A percentile compares a stretch with the other conserved stretches of the same genome.
Conservation (phyloP, 2,888 invertebrate species). For the Temnothorax unifasciatus region DNA sequence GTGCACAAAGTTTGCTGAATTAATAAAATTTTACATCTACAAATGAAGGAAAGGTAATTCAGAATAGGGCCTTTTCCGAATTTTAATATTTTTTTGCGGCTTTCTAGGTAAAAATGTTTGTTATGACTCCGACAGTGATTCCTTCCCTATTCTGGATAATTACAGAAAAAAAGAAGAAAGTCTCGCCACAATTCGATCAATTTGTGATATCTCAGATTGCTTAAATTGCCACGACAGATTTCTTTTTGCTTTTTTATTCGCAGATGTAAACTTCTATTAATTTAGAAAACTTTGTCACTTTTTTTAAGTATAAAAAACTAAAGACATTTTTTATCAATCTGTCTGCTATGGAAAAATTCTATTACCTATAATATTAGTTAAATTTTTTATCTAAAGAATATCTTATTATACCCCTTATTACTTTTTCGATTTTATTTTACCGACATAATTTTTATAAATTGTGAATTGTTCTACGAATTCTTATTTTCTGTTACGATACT, state of each 20-base stretch:
- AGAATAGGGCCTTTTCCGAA: too few species aligned
- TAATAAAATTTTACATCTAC: background rate
- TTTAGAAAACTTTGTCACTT: background rate
- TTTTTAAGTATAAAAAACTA: background rate
- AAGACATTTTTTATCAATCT: background rate
- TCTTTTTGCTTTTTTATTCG: background rate
- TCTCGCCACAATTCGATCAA: background rate
- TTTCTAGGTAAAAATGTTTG: too few species aligned
- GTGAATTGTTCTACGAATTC: too few species aligned
- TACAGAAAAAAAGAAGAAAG: background rate
- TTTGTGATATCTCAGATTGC: background rate
- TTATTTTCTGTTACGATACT: background rate
- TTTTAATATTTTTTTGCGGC: too few species aligned
- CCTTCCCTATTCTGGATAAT: too few species aligned
- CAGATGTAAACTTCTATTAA: constrained; percentile 3
- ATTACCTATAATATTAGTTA: background rate
- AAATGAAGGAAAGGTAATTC: background rate
- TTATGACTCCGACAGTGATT: too few species aligned
- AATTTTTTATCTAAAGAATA: background rate
- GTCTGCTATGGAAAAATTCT: background rate
- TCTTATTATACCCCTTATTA: background rate
- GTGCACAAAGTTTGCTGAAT: background rate
- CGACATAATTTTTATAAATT: background rate
- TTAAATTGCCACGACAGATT: background rate
- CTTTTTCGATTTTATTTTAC: background rate